A percentile compares a stretch with the other conserved stretches of the same genome.
These are phyloP conservation scores for Echinarachnius parma DNA, from an alignment of 53 echinoderm and acorn worm species.

Conservation along the genomic window DNA sequence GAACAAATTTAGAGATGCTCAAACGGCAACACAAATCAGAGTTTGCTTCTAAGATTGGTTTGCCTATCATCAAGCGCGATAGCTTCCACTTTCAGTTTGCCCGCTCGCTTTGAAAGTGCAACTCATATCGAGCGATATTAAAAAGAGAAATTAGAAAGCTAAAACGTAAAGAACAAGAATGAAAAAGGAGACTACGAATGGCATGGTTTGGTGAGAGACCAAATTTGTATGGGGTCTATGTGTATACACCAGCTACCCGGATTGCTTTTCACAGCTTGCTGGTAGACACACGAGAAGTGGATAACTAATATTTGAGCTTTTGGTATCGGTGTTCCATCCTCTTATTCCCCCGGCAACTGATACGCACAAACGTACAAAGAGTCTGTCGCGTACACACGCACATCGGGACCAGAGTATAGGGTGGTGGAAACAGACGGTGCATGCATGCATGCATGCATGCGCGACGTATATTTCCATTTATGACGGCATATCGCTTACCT, in stretches of 20 bases:
- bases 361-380: slow-evolving; percentile 30
- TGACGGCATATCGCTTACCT: slow-evolving; percentile 31
- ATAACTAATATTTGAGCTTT: slow-evolving; percentile 52
- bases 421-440: slow-evolving; percentile 37
- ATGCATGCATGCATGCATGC: too few species aligned
- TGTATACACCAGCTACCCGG: slow-evolving; percentile 22
- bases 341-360: slow-evolving; percentile 47
- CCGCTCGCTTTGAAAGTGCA: too few species aligned
- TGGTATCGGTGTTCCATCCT: slow-evolving; percentile 44
- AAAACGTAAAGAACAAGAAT: slow-evolving; percentile 32
- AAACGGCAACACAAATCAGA: slow-evolving; percentile 46
- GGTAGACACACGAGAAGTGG: slow-evolving; percentile 46
- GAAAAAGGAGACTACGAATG: background rate
- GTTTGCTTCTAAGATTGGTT: too few species aligned
- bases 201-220: background rate
- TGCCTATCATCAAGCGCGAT: too few species aligned
- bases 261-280: slow-evolving; percentile 54
- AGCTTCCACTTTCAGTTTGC: too few species aligned
- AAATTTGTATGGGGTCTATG: too few species aligned
- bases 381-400: slow-evolving; percentile 40
- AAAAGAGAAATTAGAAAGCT: slow-evolving; percentile 14
- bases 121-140: too few species aligned
- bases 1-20: slow-evolving; percentile 46
- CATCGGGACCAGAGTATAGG: too few species aligned
- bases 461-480: slow-evolving; percentile 50